Base-by-base conservation (phyloP, 1,140 invertebrate species). In the Helicorthomorpha holstii region DNA sequence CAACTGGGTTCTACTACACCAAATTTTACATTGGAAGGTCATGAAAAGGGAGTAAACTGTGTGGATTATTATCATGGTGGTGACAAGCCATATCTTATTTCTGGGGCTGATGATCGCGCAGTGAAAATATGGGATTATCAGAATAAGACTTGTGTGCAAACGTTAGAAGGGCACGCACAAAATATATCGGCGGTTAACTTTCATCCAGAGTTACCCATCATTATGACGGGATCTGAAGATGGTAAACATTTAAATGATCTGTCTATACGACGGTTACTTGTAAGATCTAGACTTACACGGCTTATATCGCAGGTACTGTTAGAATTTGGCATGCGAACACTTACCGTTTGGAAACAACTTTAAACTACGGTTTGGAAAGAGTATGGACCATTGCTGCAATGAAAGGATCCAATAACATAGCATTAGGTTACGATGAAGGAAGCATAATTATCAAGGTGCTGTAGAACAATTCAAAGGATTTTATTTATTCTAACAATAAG, bases 51-150 rank as follows among this genome's bases (percentile, higher is more conserved):
- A 43, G 91, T 98, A 0, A 99, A 99, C 65, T 98, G 94, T 69
- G 89, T 99, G 0, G 94, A 98, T 68, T 99, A 98, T 65, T 99
- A 98, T 66, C 86, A 96, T 64, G 92, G 90, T n/a, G 94, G 91
- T n/a, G 96, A 99, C 63, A 99, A 99, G 62, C 96, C 96, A 0
- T 99, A 98, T 66, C 73, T 99, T 22, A 98, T 99, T 62, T 98
- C 95, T 50, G 96, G 95, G 19, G 94, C 94, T 45, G 96, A 99
- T 68, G 96, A 99, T 67, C 79, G 87, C 43, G 73, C 90, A 1
- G 91, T 98, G 0, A 98, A 98, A 71, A 98, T 99, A 57, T 99
- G 96, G 96, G 96, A 99, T 66, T 99, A 98, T 67, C 86, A 97
- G 66, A 99, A 98, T 67, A 99, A 98, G 71, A 98, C 92, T 0